These are phyloP conservation scores for Agapostemon virescens DNA, from an alignment of 2,888 invertebrate genomes.

Conservation along the genomic window DNA sequence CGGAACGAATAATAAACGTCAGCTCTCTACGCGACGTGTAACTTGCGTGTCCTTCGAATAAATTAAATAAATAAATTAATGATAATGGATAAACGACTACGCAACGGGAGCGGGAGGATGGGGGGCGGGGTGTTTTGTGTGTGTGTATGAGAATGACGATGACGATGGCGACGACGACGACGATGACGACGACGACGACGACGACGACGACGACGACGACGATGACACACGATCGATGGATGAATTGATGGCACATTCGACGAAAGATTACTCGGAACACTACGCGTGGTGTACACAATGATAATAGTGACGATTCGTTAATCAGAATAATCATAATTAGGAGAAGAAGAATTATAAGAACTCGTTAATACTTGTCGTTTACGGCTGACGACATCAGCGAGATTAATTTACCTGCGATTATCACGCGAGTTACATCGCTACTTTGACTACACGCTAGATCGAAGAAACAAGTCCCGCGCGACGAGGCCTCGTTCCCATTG, in stretches of 20 bases:
- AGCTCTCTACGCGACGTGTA: slow-evolving; percentile 31
- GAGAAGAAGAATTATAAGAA: slow-evolving; percentile 24
- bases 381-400: slow-evolving; percentile 61
- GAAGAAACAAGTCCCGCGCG: slow-evolving; percentile 29
- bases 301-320: background rate
- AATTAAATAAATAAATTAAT: slow-evolving; percentile 57
- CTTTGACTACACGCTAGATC: slow-evolving; percentile 57
- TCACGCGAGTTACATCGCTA: slow-evolving; percentile 64
- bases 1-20: slow-evolving; percentile 13
- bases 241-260: slow-evolving; percentile 39
- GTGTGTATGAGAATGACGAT: background rate
- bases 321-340: background rate
- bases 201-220: background rate
- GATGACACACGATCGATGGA: background rate
- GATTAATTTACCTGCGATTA: slow-evolving; percentile 56
- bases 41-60: slow-evolving; percentile 40
- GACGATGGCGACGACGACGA: background rate
- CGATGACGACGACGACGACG: background rate
- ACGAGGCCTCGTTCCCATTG: background rate
- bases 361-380: slow-evolving; percentile 51
- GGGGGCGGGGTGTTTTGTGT: background rate
- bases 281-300: slow-evolving; percentile 25
- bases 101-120: background rate
- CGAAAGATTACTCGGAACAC: slow-evolving; percentile 44
- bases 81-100: slow-evolving; percentile 38